Conservation (phyloP, 2,113 vertebrate species). For the Orcinus orca region DNA sequence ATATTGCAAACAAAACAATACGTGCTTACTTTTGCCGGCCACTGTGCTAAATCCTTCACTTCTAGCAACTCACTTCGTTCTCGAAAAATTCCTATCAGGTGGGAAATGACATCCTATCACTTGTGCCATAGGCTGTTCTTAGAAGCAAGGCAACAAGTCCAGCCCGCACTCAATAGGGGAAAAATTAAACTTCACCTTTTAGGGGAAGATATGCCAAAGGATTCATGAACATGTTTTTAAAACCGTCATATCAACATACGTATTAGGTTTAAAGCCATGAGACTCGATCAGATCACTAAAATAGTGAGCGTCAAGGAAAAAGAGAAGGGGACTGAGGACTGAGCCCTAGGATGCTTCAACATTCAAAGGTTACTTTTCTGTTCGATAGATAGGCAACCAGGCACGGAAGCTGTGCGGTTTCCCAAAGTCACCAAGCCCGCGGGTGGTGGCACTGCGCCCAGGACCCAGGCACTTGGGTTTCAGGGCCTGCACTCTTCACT, state of each 20-base stretch:
- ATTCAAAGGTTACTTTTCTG: neutral
- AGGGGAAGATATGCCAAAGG: neutral
- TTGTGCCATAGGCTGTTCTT: neutral
- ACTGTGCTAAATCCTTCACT: neutral
- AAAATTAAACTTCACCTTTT: neutral
- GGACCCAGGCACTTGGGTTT: neutral
- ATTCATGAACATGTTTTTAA: neutral
- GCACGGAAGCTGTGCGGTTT: neutral
- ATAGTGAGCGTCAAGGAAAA: neutral
- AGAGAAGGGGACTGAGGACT: neutral
- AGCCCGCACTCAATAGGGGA: neutral
- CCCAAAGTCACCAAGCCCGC: neutral
- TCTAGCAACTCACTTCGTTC: neutral
- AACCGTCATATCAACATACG: too few relatives aligned
- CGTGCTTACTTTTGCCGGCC: neutral
- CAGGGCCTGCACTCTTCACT: neutral
- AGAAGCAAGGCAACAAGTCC: neutral
- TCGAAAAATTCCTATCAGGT: neutral
- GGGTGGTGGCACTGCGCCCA: too few relatives aligned
- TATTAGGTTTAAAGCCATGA: neutral
- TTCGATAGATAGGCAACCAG: neutral
- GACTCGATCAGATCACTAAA: neutral
- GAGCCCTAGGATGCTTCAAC: neutral
- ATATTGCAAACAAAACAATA: fast-evolving
- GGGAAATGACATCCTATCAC: neutral